Base-by-base conservation (phyloP, 2,888 invertebrate species). In the Sinohyriopsis cumingii region DNA sequence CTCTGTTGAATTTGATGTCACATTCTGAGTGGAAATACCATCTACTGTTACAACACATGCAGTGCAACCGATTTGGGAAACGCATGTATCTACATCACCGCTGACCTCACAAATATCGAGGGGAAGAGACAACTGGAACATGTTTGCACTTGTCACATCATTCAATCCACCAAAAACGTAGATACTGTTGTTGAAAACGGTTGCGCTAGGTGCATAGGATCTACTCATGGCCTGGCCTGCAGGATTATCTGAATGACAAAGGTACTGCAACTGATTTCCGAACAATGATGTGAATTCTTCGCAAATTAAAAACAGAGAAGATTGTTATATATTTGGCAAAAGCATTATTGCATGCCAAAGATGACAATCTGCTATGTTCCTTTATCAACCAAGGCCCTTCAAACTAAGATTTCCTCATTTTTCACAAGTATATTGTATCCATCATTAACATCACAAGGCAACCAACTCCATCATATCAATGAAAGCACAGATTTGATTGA, bases 31-130 rank as follows among this genome's bases (percentile, higher is more conserved):
- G 22, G 24, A 22, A 24, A 15, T 59, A 28, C 57, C 73, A 45
- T 63, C 53, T 20, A 55, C 25, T 1, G 55, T 33, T 74, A 89
- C 85, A 3, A 93, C 92, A 86, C 97, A 97, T 83, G 94, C 95
- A 62, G 95, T 95, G 87, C 97, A 98, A 5, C 97, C 97, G 88
- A 94, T 93, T 74, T 94, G 94, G 81, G 93, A 94, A n/a, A 95
- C 92, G 85, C 97, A 93, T 87, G 94, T 94, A 66, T 93, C 93
- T 0, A 92, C 92, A 55, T 86, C 82, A 74, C 93, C 93, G 94
- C 95, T 95, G 33, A 97, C 90, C 22, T 93, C 93, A 85, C 98
- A 98, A 3, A 97, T 91, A 88, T 98, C 97, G 67, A 93, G 92
- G 0, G 97, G 97, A 33, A 97, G 90, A 9, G 75, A 69, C 5